Percentiles rank a stretch among this genome's conserved stretches.
phyloP scores from a whole-genome alignment of 2,797 vertebrate genomes.

The Hydrophis major region DNA sequence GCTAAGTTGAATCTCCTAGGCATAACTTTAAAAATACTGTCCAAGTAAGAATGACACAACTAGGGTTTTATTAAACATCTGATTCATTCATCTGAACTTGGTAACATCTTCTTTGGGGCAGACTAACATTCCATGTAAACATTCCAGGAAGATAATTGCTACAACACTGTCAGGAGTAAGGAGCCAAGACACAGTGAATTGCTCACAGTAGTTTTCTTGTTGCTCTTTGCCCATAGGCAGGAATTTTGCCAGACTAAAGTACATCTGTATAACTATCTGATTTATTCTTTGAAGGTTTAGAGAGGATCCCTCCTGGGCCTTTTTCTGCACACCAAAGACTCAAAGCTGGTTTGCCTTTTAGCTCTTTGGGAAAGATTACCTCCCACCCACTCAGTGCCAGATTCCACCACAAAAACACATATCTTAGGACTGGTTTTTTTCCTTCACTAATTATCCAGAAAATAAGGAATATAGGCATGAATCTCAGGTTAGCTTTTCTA shows the following conservation, averaged over 20 bases:
- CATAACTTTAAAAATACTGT: neutral
- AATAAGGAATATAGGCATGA: neutral
- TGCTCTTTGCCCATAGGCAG: neutral
- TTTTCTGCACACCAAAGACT: neutral
- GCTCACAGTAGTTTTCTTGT: neutral
- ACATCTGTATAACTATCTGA: neutral
- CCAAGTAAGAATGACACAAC: neutral
- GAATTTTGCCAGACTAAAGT: neutral
- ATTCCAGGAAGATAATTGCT: neutral
- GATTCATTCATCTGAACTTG: neutral
- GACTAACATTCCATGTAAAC: neutral
- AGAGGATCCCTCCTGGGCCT: neutral
- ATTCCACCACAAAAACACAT: neutral
- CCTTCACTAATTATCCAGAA: neutral
- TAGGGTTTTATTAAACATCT: neutral
- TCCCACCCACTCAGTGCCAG: neutral
- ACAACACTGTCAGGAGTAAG: neutral
- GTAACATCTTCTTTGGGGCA: neutral
- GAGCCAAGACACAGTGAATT: neutral
- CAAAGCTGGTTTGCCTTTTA: neutral
- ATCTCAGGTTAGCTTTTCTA: neutral
- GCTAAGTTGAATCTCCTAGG: neutral
- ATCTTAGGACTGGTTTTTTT: neutral
- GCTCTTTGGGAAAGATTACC: neutral
- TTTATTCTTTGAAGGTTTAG: neutral